phyloP scores from a whole-genome alignment of 2,113 vertebrate genomes.

The Bothrops jararaca region DNA sequence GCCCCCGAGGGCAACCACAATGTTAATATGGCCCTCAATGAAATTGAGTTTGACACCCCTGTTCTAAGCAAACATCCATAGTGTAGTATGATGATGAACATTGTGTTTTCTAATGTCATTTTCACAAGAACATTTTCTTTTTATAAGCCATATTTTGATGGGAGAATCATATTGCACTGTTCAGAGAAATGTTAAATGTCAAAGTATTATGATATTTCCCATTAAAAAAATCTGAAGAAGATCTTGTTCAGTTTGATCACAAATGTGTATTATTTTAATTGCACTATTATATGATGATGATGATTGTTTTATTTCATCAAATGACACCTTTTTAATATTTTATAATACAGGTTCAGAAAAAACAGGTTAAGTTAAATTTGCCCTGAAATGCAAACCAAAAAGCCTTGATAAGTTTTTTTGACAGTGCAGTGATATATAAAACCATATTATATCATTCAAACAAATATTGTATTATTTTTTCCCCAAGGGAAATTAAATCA shows the following conservation, averaged over 20 bases:
- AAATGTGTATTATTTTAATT: background rate
- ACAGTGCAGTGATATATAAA: background rate
- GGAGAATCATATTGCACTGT: background rate
- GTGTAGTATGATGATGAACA: background rate
- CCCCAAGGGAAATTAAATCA: background rate
- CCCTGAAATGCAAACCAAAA: background rate
- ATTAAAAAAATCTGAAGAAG: background rate
- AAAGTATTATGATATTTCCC: background rate
- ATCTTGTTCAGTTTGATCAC: background rate
- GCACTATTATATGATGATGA: background rate
- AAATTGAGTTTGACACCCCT: too few relatives aligned
- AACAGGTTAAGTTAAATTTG: background rate
- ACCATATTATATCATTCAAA: background rate
- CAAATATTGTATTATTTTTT: background rate
- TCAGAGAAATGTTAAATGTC: background rate
- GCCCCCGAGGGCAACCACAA: too few relatives aligned
- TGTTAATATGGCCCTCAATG: too few relatives aligned
- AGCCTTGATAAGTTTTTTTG: background rate
- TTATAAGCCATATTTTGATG: background rate
- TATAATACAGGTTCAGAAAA: background rate
- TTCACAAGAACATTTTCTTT: background rate
- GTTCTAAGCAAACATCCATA: background rate
- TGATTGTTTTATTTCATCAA: background rate
- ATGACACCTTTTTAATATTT: background rate
- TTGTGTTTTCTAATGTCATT: background rate